Evolutionary conservation across 2,797 vertebrate genomes (phyloP).

Genomic region (Pampus argenteus): DNA sequence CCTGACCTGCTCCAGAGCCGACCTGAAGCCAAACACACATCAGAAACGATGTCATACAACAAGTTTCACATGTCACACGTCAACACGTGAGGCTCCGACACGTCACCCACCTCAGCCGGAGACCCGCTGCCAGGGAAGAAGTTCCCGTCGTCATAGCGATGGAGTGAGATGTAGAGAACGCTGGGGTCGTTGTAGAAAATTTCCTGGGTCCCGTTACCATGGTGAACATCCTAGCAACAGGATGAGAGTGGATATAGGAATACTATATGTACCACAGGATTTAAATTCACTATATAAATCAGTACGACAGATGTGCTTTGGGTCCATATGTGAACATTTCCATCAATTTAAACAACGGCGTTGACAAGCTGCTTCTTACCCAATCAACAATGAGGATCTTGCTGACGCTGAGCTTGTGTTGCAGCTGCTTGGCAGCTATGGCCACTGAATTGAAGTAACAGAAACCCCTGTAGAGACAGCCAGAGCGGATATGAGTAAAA

Average conservation of each 20-base stretch:
- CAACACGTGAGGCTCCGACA: neutral
- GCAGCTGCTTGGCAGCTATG: constrained; percentile 94
- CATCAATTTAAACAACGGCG: neutral
- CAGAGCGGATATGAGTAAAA: constrained; percentile 7
- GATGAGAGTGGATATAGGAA: neutral
- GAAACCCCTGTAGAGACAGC: constrained; percentile 89
- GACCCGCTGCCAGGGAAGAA: constrained; percentile 97
- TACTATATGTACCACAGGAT: neutral
- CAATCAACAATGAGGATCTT: constrained; percentile 98
- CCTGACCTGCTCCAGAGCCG: constrained; percentile 90
- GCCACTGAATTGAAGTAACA: constrained; percentile 98
- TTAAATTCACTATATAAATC: neutral
- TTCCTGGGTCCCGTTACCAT: constrained; percentile 96
- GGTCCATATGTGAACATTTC: neutral
- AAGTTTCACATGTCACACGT: neutral
- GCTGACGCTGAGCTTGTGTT: constrained; percentile 91
- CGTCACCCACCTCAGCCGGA: constrained; percentile 87
- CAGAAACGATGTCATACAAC: neutral
- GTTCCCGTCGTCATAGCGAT: constrained; percentile 95
- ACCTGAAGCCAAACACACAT: constrained; percentile 82
- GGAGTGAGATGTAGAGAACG: constrained; percentile 94
- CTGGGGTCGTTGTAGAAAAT: constrained; percentile 94
- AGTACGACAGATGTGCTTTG: neutral
- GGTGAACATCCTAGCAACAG: constrained; percentile 91
- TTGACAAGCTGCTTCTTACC: constrained; percentile 82